These are phyloP conservation scores for Acanthisitta chloris DNA, from an alignment of 2,113 vertebrate species.

Conservation along the genomic window DNA sequence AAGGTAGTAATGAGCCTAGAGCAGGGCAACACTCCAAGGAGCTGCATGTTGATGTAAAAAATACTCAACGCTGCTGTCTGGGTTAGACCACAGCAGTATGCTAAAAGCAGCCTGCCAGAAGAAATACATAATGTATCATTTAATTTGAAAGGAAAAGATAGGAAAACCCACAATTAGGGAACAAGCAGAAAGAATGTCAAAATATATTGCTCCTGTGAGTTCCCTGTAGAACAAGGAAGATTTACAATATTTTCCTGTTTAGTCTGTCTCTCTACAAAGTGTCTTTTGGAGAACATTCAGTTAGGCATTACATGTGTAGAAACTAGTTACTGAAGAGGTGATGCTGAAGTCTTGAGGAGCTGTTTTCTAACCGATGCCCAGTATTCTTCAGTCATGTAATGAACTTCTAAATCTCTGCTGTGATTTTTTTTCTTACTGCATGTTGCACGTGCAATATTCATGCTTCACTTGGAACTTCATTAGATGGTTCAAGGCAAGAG, in stretches of 20 bases:
- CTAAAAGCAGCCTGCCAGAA: conserved; percentile 18
- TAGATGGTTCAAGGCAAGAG: neutral
- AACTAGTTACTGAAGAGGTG: neutral
- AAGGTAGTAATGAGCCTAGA: neutral
- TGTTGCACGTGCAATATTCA: neutral
- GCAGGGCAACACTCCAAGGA: neutral
- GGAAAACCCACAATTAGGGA: neutral
- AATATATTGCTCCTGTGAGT: neutral
- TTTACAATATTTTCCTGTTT: conserved; percentile 8
- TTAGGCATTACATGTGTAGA: neutral
- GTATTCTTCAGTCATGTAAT: neutral
- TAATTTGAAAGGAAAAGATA: conserved; percentile 8
- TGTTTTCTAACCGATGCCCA: neutral
- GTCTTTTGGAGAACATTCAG: neutral
- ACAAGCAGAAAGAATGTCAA: neutral
- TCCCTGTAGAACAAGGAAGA: neutral
- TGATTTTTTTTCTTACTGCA: neutral
- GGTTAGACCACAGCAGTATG: neutral
- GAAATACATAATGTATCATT: neutral
- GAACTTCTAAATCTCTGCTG: neutral
- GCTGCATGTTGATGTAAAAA: neutral
- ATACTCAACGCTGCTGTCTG: neutral
- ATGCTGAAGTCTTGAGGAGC: neutral
- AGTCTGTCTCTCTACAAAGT: neutral
- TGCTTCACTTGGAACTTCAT: neutral